A percentile compares a stretch with the other conserved stretches of the same genome.
Conservation (phyloP, 2,888 invertebrate species). For the Thumatha senex region DNA sequence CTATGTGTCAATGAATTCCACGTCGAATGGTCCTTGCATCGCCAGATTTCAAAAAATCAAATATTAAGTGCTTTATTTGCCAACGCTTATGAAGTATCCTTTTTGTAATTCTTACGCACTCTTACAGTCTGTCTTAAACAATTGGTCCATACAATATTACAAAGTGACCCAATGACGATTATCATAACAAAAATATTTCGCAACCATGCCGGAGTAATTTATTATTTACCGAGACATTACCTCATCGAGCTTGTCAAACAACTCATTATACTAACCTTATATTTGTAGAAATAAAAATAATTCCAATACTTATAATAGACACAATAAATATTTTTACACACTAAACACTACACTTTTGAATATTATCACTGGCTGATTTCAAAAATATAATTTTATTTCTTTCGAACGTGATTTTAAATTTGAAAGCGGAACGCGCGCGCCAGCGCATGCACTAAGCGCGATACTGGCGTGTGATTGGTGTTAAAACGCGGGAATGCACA, state of each 20-base stretch:
- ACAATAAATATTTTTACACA: conserved; percentile 14
- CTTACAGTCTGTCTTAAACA: too few species aligned
- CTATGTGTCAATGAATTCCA: too few species aligned
- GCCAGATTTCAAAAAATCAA: too few species aligned
- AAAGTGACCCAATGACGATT: conserved; percentile 29
- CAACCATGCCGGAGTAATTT: conserved; percentile 43
- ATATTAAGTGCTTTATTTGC: too few species aligned
- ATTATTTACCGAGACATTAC: conserved; percentile 52
- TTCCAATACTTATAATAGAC: conserved; percentile 13
- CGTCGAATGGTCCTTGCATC: too few species aligned
- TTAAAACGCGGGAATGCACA: conserved; percentile 64
- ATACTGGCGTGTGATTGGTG: conserved; percentile 67
- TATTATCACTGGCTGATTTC: conserved; percentile 22
- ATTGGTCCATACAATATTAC: neutral
- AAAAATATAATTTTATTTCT: conserved; percentile 14
- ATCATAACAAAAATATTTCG: conserved; percentile 57
- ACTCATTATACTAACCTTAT: conserved; percentile 53
- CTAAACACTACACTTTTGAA: conserved; percentile 24
- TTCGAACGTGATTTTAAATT: conserved; percentile 31
- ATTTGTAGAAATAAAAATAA: conserved; percentile 12
- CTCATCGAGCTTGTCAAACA: conserved; percentile 36
- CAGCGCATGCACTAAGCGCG: conserved; percentile 50
- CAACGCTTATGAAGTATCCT: too few species aligned
- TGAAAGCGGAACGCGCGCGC: conserved; percentile 56
- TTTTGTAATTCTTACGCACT: too few species aligned